Percentiles rank a stretch among this genome's conserved stretches.
Conservation (phyloP, 2,113 vertebrate species). For the Maylandia zebra region DNA sequence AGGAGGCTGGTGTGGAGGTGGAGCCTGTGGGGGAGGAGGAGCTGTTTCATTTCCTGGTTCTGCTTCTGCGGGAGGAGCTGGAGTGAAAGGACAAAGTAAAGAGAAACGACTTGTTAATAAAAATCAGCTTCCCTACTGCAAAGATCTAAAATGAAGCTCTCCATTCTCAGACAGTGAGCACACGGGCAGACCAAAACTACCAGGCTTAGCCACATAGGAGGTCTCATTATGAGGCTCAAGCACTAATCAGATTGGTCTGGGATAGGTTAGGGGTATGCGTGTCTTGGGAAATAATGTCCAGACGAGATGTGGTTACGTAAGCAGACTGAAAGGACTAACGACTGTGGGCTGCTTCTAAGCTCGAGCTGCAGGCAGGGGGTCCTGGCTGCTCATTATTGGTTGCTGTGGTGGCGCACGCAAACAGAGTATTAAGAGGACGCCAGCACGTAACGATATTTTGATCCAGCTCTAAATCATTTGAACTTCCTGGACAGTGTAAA, state of each 20-base stretch:
- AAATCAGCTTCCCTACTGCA: not conserved
- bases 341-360: conserved; percentile 12
- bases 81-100: not conserved
- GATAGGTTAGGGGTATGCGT: not conserved
- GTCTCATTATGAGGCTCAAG: conserved; percentile 40
- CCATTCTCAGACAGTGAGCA: not conserved
- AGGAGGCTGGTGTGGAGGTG: conserved; percentile 85
- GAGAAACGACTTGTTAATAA: not conserved
- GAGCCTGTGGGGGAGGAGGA: conserved; percentile 84
- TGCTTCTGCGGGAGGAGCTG: conserved; percentile 59
- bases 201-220: conserved; percentile 6
- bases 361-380: not conserved
- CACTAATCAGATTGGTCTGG: conserved; percentile 49
- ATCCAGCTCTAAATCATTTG: not conserved
- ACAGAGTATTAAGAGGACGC: not conserved
- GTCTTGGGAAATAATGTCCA: conserved; percentile 25
- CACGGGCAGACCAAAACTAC: not conserved
- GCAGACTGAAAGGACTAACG: conserved; percentile 19
- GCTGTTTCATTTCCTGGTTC: conserved; percentile 79
- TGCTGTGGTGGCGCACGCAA: not conserved
- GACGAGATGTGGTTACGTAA: conserved; percentile 28
- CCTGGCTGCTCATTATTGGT: not conserved
- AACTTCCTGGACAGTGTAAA: not conserved
- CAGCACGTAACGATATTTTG: not conserved
- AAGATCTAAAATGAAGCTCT: not conserved